Conservation (phyloP, 2,797 vertebrate genomes). For the Pangasius macronema region DNA sequence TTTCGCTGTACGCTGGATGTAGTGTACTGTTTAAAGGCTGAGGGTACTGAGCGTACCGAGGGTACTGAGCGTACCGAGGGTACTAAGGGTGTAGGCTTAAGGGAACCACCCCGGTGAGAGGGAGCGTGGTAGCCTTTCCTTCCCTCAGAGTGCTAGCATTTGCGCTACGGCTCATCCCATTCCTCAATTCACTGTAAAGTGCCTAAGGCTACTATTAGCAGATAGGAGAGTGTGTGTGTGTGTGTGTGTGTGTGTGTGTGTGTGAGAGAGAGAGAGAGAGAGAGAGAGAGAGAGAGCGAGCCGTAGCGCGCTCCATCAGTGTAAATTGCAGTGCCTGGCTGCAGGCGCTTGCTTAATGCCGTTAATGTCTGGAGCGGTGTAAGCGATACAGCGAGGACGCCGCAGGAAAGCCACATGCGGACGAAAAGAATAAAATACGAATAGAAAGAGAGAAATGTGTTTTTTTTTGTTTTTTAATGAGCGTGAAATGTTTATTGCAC, state of each 20-base stretch:
- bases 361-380: slow-evolving; percentile 41
- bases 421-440: slow-evolving; percentile 3
- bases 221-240: slow-evolving; percentile 27
- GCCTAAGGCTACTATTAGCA: slow-evolving; percentile 40
- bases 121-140: not conserved
- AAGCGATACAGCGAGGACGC: slow-evolving; percentile 31
- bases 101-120: not conserved
- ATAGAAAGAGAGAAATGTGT: not conserved
- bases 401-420: slow-evolving; percentile 30
- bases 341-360: slow-evolving; percentile 38
- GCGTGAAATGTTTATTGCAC: not conserved
- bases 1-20: not conserved
- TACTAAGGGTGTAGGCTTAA: not conserved
- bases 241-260: not conserved
- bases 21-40: not conserved
- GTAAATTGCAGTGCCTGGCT: slow-evolving; percentile 51
- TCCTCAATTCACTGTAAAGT: not conserved
- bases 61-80: not conserved
- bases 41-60: not conserved
- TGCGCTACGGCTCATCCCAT: not conserved
- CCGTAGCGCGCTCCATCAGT: slow-evolving; percentile 20
- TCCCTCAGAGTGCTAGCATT: not conserved
- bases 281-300: no score
- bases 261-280: not conserved
- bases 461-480: not conserved